Evolutionary conservation across 2,888 invertebrate genomes (phyloP).

Genomic region (Metellina segmentata): DNA sequence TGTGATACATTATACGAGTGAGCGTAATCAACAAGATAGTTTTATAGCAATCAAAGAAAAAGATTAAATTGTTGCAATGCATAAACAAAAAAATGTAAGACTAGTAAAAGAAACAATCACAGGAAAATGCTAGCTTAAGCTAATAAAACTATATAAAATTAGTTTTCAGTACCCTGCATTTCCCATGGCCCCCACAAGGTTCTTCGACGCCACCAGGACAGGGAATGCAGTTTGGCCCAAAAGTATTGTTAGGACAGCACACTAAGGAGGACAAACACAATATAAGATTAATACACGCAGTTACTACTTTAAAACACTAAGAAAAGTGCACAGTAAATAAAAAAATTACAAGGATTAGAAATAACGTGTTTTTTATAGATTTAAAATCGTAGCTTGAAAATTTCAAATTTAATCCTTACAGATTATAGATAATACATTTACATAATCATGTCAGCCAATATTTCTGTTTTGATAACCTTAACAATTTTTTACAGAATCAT

Average conservation of each 20-base stretch:
- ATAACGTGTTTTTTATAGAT: no score
- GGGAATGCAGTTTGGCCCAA: slow-evolving; percentile 89
- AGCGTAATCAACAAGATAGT: not conserved
- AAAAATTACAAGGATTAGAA: no score
- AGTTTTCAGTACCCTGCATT: slow-evolving; percentile 46
- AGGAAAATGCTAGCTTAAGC: not conserved
- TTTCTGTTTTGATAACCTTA: no score
- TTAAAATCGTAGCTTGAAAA: no score
- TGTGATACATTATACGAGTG: not conserved
- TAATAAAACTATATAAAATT: not conserved
- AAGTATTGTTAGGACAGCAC: slow-evolving; percentile 93
- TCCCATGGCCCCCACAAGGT: slow-evolving; percentile 85
- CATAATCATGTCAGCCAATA: no score
- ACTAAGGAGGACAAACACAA: slow-evolving; percentile 79
- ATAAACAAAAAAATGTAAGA: not conserved
- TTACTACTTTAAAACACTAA: no score
- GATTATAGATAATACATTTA: no score
- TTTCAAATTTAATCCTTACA: no score
- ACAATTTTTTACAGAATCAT: no score
- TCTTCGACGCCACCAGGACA: slow-evolving; percentile 89
- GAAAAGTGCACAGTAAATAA: no score
- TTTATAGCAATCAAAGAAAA: not conserved
- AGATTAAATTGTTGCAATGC: not conserved
- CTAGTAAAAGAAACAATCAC: not conserved
- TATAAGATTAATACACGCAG: no score